phyloP scores from a whole-genome alignment of 1,140 invertebrate genomes.

The Mycetomoellerius zeteki region DNA sequence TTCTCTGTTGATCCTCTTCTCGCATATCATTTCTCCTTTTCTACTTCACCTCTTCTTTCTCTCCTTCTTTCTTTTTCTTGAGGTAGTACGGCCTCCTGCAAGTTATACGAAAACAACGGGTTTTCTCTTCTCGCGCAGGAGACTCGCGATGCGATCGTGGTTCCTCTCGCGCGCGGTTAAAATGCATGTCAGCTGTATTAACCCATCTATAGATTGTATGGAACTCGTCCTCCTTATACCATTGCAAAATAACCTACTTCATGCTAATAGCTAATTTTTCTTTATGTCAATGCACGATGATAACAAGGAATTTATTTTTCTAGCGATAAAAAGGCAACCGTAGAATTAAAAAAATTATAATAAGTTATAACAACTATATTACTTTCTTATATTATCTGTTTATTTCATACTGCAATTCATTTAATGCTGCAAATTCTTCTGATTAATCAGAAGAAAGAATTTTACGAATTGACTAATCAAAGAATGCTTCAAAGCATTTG shows the following conservation, averaged over 20 bases:
- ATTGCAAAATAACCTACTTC: conserved; percentile 26
- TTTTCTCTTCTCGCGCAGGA: conserved; percentile 57
- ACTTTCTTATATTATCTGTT: no score
- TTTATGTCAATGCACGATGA: background rate
- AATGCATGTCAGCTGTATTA: conserved; percentile 60
- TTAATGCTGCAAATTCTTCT: no score
- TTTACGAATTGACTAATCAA: no score
- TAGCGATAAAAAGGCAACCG: background rate
- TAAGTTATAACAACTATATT: no score
- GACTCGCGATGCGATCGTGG: background rate
- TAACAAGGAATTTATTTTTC: background rate
- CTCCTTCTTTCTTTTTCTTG: conserved; percentile 64
- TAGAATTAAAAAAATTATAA: background rate
- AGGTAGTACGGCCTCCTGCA: conserved; percentile 69
- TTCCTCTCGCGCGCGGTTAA: conserved; percentile 35
- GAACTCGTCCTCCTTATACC: background rate
- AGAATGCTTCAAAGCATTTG: no score
- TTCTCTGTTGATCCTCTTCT: conserved; percentile 67
- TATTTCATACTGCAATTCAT: no score
- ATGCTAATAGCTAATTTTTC: background rate
- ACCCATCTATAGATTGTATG: background rate
- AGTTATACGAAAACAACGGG: conserved; percentile 76
- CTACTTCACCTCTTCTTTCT: conserved; percentile 28
- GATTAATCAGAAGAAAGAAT: no score
- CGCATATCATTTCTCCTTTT: conserved; percentile 6